Evolutionary conservation across 2,888 invertebrate genomes (phyloP), one percentile per base, ranked within the genome.

Genomic region (Gortyna flavago): DNA sequence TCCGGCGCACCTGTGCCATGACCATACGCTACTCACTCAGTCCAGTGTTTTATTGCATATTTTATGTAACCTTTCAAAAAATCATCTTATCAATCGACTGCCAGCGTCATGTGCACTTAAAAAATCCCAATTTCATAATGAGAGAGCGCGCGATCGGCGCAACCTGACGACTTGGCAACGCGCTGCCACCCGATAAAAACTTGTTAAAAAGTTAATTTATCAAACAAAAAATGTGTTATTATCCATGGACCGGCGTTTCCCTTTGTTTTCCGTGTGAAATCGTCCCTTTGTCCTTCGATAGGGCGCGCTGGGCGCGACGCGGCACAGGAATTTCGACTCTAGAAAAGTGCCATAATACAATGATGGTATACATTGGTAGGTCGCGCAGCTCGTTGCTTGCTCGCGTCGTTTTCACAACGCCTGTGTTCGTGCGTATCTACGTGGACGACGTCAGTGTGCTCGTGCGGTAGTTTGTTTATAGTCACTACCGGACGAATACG

Each of bases 391-490:
- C 92, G 89, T 91, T 92, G 94, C 90, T 92, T 93, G 94, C 92
- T 93, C 95, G 95, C 96, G 96, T 96, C 96, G 95, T 94, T 95
- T 94, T 90, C 91, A 91, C 92, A 90, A 91, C 90, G 91, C 87
- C 89, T 93, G 94, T 95, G 93, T 93, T 93, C 88, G 93, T 93
- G 92, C 92, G 92, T 95, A 94, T 90, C 91, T 94, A 95, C 95
- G 92, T 92, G 92, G 92, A 92, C 93, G 91, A 93, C 93, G 92
- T 93, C 92, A 91, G 89, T 96, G 96, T 96, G 92, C 90, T 93
- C 89, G 95, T 95, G 94, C 93, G 92, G 95, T 94, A 97, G 97
- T 97, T 97, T 97, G 97, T 97, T 97, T 97, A 97, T 97, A 95
- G 95, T 96, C 90, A 88, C 90, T 91, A 94, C 90, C 91, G 90